Conservation (phyloP, 2,113 vertebrate species). For the Albula glossodonta region DNA sequence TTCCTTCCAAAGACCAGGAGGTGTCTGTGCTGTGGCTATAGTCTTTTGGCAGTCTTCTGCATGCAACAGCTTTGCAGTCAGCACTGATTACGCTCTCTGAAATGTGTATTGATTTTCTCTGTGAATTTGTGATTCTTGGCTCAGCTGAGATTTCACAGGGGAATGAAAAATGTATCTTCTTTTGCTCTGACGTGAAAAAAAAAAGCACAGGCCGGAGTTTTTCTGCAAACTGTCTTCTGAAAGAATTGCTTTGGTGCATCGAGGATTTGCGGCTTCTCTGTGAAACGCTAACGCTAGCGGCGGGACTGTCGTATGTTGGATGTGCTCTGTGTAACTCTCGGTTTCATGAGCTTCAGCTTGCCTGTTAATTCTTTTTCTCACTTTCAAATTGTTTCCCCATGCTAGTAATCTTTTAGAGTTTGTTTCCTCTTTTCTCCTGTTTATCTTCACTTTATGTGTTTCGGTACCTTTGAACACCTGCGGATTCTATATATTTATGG, state of each 20-base stretch:
- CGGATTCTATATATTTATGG: no score
- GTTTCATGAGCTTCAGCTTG: no score
- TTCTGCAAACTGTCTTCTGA: not conserved
- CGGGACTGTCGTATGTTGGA: no score
- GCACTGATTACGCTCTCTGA: not conserved
- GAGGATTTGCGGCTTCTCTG: slow-evolving; percentile 8
- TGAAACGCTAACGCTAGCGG: not conserved
- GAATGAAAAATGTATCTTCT: not conserved
- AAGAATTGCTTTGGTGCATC: not conserved
- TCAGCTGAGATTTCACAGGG: not conserved
- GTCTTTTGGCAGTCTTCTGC: not conserved
- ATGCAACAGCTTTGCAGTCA: not conserved
- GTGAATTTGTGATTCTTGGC: not conserved
- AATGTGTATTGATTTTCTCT: not conserved
- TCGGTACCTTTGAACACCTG: no score
- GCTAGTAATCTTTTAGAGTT: no score
- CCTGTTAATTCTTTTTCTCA: no score
- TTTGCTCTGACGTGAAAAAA: not conserved
- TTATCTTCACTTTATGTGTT: no score
- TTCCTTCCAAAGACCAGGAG: not conserved
- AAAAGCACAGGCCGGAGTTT: not conserved
- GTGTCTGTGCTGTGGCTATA: not conserved
- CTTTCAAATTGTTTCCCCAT: no score
- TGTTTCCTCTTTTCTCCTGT: no score
- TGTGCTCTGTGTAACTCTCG: no score